Evolutionary conservation across 1,140 invertebrate genomes (phyloP).

Genomic region (Antheraea mylitta): DNA sequence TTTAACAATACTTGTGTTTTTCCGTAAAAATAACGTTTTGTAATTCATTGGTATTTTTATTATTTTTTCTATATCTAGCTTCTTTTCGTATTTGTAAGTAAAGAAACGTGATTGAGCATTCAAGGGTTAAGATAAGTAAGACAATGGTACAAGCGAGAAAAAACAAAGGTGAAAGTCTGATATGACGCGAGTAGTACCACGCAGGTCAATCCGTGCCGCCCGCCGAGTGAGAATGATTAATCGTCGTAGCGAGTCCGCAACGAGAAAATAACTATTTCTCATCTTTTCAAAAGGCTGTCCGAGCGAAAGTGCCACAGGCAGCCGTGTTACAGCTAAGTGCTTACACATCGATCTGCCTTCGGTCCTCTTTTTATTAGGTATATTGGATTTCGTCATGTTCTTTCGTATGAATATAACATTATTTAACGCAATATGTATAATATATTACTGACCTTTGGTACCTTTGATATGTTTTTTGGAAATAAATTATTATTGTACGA

Average conservation of each 20-base stretch:
- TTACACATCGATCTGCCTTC: conserved; percentile 41
- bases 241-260: conserved; percentile 45
- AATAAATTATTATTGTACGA: too few species aligned
- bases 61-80: too few species aligned
- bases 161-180: conserved; percentile 40
- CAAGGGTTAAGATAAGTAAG: neutral
- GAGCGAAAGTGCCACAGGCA: conserved; percentile 48
- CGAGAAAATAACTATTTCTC: conserved; percentile 66
- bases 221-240: conserved; percentile 56
- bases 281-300: conserved; percentile 54
- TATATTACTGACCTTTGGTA: neutral
- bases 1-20: too few species aligned
- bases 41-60: too few species aligned
- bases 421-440: neutral
- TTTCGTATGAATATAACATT: conserved; percentile 1
- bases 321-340: conserved; percentile 42
- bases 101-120: too few species aligned
- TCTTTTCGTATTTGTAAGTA: too few species aligned
- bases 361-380: conserved; percentile 35
- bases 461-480: neutral
- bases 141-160: conserved; percentile 18
- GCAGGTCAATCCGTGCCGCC: conserved; percentile 51
- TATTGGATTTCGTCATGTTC: conserved; percentile 22
- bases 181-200: conserved; percentile 35
- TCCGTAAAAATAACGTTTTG: too few species aligned